These are phyloP conservation scores for Pollachius pollachius DNA, from an alignment of 2,113 vertebrate genomes.

Conservation along the genomic window DNA sequence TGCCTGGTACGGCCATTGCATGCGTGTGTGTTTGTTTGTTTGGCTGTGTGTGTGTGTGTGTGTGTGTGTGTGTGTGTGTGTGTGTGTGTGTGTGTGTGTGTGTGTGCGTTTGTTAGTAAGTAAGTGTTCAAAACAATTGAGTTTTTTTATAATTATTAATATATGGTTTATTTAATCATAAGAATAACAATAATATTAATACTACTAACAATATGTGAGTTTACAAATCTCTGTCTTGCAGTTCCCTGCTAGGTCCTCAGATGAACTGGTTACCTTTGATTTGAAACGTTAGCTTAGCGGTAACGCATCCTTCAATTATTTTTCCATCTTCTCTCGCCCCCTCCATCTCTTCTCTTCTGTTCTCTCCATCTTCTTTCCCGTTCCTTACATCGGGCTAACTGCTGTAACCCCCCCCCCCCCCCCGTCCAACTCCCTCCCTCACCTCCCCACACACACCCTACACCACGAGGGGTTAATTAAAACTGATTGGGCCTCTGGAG, in stretches of 20 bases:
- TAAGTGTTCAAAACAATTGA: not conserved
- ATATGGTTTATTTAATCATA: not conserved
- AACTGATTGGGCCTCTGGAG: conserved; percentile 76
- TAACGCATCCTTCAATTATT: no score
- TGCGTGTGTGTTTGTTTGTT: not conserved
- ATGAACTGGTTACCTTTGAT: no score
- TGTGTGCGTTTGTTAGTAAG: not conserved
- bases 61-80: not conserved
- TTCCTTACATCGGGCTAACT: no score
- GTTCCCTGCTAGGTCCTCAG: no score
- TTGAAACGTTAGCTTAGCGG: no score
- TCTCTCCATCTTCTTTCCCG: no score
- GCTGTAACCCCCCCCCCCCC: no score
- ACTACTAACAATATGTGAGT: no score
- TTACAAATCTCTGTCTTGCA: no score
- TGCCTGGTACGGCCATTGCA: conserved; percentile 4
- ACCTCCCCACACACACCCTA: conserved; percentile 22
- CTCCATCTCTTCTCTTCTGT: no score
- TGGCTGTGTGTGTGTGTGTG: not conserved
- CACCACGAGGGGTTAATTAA: conserved; percentile 79
- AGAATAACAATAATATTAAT: no score
- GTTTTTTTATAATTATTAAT: not conserved
- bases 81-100: not conserved
- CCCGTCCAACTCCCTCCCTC: conserved; percentile 5
- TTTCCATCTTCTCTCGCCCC: no score